Evolutionary conservation across 2,113 vertebrate species (phyloP).

Genomic region (Litocranius walleri): DNA sequence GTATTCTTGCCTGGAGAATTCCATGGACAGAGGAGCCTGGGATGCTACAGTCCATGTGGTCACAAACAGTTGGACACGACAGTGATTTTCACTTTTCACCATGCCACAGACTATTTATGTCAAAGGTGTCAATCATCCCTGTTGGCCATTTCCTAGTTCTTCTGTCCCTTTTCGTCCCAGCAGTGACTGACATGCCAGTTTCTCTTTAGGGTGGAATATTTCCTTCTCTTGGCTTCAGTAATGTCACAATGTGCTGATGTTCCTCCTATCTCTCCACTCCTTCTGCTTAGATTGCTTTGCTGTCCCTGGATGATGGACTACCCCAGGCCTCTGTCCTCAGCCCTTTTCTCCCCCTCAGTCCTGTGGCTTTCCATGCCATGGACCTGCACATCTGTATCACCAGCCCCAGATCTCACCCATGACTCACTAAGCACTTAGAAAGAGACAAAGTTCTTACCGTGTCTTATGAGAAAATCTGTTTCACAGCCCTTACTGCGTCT

Average conservation of each 20-base stretch:
- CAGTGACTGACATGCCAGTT: background rate
- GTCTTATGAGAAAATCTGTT: background rate
- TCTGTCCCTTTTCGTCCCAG: background rate
- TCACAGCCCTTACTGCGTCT: background rate
- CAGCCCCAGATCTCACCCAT: background rate
- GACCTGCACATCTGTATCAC: background rate
- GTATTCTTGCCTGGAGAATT: background rate
- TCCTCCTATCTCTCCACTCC: accelerated
- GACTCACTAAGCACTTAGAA: background rate
- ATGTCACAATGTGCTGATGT: background rate
- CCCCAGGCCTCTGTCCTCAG: background rate
- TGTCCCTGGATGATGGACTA: background rate
- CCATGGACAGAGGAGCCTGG: background rate
- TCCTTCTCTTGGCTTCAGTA: background rate
- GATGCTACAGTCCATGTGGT: background rate
- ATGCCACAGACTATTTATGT: background rate
- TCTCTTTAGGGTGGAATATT: background rate
- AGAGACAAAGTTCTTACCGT: background rate
- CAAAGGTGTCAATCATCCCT: background rate
- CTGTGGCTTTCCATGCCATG: background rate
- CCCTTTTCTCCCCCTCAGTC: background rate
- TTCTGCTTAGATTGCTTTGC: background rate
- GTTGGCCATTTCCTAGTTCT: background rate
- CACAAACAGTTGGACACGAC: accelerated
- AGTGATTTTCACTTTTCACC: background rate